Evolutionary conservation across 2,797 vertebrate species (phyloP), one percentile per base, ranked within the genome.

Genomic region (Poeciliopsis infans): DNA sequence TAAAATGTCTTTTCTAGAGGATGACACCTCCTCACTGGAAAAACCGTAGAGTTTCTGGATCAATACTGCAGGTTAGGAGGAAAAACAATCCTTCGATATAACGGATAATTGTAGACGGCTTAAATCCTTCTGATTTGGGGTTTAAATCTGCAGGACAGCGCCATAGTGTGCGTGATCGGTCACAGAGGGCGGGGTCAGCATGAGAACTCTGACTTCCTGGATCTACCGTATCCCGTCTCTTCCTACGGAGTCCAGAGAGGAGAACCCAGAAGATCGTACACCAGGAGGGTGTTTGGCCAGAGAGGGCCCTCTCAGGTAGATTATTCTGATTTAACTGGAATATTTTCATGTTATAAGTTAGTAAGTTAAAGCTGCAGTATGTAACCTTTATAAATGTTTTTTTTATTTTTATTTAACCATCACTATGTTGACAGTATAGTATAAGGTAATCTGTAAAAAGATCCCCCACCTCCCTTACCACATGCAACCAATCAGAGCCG

Each of bases 271-370:
- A 93, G 93, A 73, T 91, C 72, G 79, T 94, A 80, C 90, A 66
- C 80, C 20, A 88, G 88, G 61, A 90, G 93, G 78, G 92, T 92
- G 33, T 95, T 96, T 74, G 76, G 91, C 4, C 96, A 91, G 72
- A 94, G 90, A 85, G 95, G 94, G 59, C 87, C 93, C 39, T 88
- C 79, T 80, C 96, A 96, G 97, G 97, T 98, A 66, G 74, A 61
- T 57, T 43, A 59, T 31, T 3, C 11, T 18, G 39, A 28, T 61
- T 75, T 33, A 41, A 41, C 4, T 23, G 4, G 20, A 68, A 23
- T 68, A 68, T 68, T 68, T 68, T 68, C 64, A 12, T 25, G 18
- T 51, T 51, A 49, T 39, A 1, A 41, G 6, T 51, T 7, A 7
- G 20, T 41, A 7, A 41, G 18, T 23, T 51, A 51, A 51, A 51